These are phyloP conservation scores for Luidia sarsii DNA, from an alignment of 53 echinoderm and acorn worm species.

Conservation along the genomic window DNA sequence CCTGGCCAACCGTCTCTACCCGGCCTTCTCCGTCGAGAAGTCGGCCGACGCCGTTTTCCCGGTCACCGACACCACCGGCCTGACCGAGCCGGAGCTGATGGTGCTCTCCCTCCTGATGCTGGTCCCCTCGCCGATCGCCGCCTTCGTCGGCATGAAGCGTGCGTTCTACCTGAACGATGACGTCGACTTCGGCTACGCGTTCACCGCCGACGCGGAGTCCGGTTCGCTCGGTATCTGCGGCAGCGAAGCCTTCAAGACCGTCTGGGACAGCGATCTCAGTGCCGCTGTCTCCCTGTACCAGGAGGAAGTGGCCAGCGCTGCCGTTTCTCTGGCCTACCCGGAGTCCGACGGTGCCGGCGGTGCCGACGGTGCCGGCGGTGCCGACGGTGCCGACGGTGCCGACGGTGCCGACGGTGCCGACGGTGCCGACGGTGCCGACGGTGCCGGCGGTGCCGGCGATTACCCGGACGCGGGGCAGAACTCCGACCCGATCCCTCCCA, in stretches of 20 bases:
- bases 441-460: no score
- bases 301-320: no score
- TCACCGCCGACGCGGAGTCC: not conserved
- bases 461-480: no score
- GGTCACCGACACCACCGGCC: not conserved
- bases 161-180: not conserved
- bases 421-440: no score
- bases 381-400: no score
- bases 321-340: no score
- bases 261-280: not conserved
- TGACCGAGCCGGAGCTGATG: not conserved
- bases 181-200: slow-evolving; percentile 2
- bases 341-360: no score
- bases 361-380: no score
- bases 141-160: not conserved
- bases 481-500: no score
- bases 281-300: no score
- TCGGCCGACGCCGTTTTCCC: not conserved
- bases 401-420: no score
- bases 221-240: slow-evolving; percentile 17
- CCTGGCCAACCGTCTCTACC: not conserved
- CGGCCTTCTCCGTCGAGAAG: not conserved
- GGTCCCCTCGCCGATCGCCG: not conserved
- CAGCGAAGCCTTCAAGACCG: not conserved
- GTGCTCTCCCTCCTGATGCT: not conserved